These are phyloP conservation scores for Syrmaticus mikado DNA, from an alignment of 2,113 vertebrate genomes.

Conservation along the genomic window DNA sequence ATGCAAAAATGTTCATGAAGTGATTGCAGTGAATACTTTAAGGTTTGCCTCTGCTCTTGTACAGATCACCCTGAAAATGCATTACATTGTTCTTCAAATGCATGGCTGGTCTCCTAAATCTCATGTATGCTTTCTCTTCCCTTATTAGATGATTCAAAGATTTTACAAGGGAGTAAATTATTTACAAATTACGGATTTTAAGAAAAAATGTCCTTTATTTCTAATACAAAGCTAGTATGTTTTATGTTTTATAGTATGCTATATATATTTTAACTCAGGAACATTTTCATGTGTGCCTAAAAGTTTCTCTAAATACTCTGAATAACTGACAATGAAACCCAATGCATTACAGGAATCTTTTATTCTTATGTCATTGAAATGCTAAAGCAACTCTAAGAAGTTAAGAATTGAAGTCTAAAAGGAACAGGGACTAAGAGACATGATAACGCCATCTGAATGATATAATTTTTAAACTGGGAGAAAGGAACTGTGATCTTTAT, in stretches of 20 bases:
- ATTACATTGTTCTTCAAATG: slow-evolving; percentile 10
- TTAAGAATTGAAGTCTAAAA: neutral
- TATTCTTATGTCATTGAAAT: neutral
- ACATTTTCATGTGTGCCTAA: neutral
- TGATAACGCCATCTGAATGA: neutral
- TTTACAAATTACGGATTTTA: neutral
- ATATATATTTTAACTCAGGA: neutral
- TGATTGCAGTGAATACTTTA: neutral
- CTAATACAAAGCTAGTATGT: neutral
- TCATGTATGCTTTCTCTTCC: neutral
- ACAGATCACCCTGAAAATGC: neutral
- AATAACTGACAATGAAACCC: neutral
- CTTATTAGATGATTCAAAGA: neutral
- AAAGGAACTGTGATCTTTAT: neutral
- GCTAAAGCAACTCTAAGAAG: neutral
- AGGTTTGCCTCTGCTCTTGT: neutral
- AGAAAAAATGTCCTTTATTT: neutral
- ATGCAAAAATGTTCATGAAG: neutral
- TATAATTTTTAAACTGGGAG: neutral
- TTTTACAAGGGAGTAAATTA: slow-evolving; percentile 7
- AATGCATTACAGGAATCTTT: neutral
- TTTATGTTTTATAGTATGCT: neutral
- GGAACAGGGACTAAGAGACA: neutral
- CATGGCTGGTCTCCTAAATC: neutral
- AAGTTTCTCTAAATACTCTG: neutral